A percentile compares a stretch with the other conserved stretches of the same genome.
These are phyloP conservation scores for Tipula helvola DNA, from an alignment of 2,888 invertebrate species.

Conservation along the genomic window DNA sequence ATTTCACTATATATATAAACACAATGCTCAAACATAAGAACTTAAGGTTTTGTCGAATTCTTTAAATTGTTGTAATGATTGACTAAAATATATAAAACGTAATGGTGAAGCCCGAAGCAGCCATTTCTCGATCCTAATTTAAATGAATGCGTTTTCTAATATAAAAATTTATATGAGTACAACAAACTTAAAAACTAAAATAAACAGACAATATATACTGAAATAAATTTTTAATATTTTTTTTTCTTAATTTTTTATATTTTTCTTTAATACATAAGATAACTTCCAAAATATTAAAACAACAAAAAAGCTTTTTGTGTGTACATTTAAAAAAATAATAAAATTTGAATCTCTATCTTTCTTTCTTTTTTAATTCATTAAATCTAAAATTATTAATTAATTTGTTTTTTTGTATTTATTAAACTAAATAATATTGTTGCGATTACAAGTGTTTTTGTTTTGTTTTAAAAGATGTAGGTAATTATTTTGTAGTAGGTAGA, in stretches of 20 bases:
- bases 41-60: too few species aligned
- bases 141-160: not conserved
- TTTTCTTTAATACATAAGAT: not conserved
- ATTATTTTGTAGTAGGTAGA: too few species aligned
- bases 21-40: too few species aligned
- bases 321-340: not conserved
- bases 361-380: not conserved
- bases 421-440: not conserved
- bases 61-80: too few species aligned
- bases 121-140: too few species aligned
- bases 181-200: too few species aligned
- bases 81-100: too few species aligned
- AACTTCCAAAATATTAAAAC: not conserved
- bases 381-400: not conserved
- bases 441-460: not conserved
- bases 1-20: too few species aligned
- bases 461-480: not conserved
- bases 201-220: not conserved
- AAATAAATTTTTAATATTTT: not conserved
- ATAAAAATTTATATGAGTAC: too few species aligned
- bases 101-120: too few species aligned
- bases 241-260: not conserved
- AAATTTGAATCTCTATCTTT: not conserved
- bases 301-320: not conserved
- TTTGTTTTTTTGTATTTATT: not conserved